phyloP scores from a whole-genome alignment of 2,888 invertebrate species.

The Sinopyrophorus schimmeli region DNA sequence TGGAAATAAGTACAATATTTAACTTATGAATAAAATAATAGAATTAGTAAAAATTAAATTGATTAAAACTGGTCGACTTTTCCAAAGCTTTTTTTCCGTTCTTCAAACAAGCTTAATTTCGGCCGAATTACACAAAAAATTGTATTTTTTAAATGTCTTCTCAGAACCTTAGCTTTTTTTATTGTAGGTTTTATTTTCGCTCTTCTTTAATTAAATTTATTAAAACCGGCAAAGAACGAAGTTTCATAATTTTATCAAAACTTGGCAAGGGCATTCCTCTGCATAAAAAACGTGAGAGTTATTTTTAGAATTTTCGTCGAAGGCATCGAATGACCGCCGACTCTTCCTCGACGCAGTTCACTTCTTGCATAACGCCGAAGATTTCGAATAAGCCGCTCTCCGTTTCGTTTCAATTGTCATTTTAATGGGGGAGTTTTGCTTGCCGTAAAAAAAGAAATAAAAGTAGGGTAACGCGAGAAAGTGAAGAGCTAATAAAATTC shows the following conservation, averaged over 20 bases:
- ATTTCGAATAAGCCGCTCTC: too few species aligned
- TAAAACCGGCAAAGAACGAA: slow-evolving; percentile 13
- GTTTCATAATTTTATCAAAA: slow-evolving; percentile 23
- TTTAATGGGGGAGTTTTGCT: neutral
- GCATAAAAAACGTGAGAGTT: slow-evolving; percentile 22
- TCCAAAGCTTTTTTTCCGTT: too few species aligned
- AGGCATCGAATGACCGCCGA: slow-evolving; percentile 23
- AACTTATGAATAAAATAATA: too few species aligned
- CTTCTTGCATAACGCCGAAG: slow-evolving; percentile 15
- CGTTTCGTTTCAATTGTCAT: neutral
- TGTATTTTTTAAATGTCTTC: neutral
- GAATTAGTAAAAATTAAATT: too few species aligned
- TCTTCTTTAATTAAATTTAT: neutral
- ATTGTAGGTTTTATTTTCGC: neutral
- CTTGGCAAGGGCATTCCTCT: slow-evolving; percentile 25
- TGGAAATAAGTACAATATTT: too few species aligned
- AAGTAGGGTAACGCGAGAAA: neutral
- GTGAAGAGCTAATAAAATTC: slow-evolving; percentile 12
- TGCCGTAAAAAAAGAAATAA: neutral
- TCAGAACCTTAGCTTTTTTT: neutral
- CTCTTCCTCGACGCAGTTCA: slow-evolving; percentile 16
- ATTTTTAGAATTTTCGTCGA: slow-evolving; percentile 21
- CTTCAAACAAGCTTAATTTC: too few species aligned
- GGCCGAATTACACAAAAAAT: neutral
- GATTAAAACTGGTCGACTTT: too few species aligned